phyloP scores from a whole-genome alignment of 2,888 invertebrate species.

The Iselma pallidipennis region DNA sequence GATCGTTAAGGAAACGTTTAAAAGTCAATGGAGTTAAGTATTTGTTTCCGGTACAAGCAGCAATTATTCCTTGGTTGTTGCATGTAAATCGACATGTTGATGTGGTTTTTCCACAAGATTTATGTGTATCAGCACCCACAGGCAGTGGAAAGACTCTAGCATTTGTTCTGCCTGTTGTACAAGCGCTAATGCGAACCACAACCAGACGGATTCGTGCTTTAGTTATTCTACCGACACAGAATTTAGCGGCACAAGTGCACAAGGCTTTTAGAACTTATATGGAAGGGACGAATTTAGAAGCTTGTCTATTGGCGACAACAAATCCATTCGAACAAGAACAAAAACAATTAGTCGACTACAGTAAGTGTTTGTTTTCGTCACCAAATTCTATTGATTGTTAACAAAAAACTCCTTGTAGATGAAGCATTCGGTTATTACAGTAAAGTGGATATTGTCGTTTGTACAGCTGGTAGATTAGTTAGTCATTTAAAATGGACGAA shows the following conservation, averaged over 20 bases:
- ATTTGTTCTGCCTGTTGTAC: slow-evolving; percentile 89
- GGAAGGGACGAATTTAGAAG: slow-evolving; percentile 68
- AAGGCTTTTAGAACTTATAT: slow-evolving; percentile 78
- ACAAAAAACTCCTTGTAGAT: too few relatives aligned
- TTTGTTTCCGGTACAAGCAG: slow-evolving; percentile 85
- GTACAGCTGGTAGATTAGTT: slow-evolving; percentile 91
- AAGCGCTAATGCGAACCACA: slow-evolving; percentile 58
- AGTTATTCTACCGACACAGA: slow-evolving; percentile 91
- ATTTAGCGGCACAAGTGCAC: slow-evolving; percentile 87
- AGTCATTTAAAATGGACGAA: slow-evolving; percentile 87
- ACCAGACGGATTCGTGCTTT: slow-evolving; percentile 72
- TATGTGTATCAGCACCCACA: slow-evolving; percentile 96
- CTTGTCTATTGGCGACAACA: slow-evolving; percentile 72
- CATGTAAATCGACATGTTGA: slow-evolving; percentile 63
- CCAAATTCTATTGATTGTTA: too few relatives aligned
- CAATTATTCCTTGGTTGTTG: slow-evolving; percentile 77
- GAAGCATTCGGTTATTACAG: slow-evolving; percentile 63
- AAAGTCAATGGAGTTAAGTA: slow-evolving; percentile 71
- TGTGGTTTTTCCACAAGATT: slow-evolving; percentile 78
- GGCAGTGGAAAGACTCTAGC: slow-evolving; percentile 97
- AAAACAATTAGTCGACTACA: slow-evolving; percentile 62
- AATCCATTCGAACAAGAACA: slow-evolving; percentile 71
- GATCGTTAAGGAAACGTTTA: slow-evolving; percentile 65
- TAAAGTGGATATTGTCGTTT: slow-evolving; percentile 82
- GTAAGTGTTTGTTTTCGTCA: too few relatives aligned